Percentiles rank a stretch among this genome's conserved stretches.
phyloP scores from a whole-genome alignment of 2,113 vertebrate genomes.

The Talpa occidentalis region DNA sequence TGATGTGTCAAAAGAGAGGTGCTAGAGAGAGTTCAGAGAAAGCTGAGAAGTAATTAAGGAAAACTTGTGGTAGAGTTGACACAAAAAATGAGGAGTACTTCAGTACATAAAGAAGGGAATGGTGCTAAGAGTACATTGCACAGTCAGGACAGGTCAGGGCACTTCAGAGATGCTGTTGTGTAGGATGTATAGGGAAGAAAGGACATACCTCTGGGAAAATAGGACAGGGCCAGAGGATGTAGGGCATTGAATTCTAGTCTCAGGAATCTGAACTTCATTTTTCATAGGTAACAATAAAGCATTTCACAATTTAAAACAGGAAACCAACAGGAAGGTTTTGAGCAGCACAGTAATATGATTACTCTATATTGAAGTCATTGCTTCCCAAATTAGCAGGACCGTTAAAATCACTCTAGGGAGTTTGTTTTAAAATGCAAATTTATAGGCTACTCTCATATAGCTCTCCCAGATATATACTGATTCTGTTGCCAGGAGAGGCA shows the following conservation, averaged over 20 bases:
- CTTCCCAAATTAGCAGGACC: background rate
- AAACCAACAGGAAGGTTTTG: conserved; percentile 19
- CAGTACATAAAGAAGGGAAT: background rate
- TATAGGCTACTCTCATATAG: background rate
- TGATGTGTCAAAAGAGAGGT: background rate
- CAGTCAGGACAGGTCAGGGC: background rate
- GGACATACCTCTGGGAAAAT: background rate
- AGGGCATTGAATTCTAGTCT: background rate
- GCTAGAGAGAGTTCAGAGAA: background rate
- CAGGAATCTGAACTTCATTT: conserved; percentile 22
- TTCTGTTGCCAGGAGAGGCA: background rate
- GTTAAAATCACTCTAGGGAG: background rate
- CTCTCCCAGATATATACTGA: background rate
- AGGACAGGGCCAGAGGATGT: background rate
- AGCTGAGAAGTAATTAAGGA: background rate
- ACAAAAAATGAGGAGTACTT: background rate
- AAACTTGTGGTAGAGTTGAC: background rate
- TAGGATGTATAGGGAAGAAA: background rate
- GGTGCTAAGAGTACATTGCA: background rate
- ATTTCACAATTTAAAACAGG: background rate
- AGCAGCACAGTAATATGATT: background rate
- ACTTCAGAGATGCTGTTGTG: background rate
- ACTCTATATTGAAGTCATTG: background rate
- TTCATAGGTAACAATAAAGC: background rate
- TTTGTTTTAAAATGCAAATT: background rate